Base-by-base conservation (phyloP, 2,113 vertebrate species). In the Thermophis baileyi region DNA sequence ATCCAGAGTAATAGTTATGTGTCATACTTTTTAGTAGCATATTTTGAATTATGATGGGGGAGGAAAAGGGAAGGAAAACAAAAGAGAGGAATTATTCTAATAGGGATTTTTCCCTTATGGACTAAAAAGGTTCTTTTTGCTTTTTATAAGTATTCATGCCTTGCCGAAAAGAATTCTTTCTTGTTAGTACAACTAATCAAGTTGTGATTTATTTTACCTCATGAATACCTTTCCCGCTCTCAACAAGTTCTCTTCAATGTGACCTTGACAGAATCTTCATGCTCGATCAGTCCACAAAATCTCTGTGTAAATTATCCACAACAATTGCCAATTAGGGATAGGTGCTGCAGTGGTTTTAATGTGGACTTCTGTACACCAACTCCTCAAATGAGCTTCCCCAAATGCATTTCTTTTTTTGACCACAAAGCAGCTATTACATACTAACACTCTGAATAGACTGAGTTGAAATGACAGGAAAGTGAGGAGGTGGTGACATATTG, bases 251-350 rank as follows among this genome's bases (percentile, higher is more conserved):
- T 88, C 44, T 24, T 54, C 86, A 20, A 6, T 14, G n/a, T 53
- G 22, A 91, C 44, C 40, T 24, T 89, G 57, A 74, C 47, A 85
- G 53, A 93, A 57, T 55, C 3, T n/a, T 20, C 0, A 3, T 90
- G 81, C 14, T 27, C 4, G 50, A 40, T 49, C 54, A 51, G 35
- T 44, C 69, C 24, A 63, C 69, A 89, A 60, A 54, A 91, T 51
- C 69, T 89, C 87, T 63, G 88, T 51, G 30, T 10, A 93, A 89
- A 93, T 86, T 85, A 40, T 49, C 20, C 81, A 86, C 69, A 53
- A 89, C 91, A 63, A 81, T 85, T 91, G 74, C 87, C 93, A 89
- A 90, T 63, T 87, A 92, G 55, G n/a, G 63, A 25, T 85, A 60
- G 35, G 12, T 46, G 18, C 51, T n/a, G 35, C 25, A 22, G 22